These are phyloP conservation scores for Felis chaus DNA, from an alignment of 2,113 vertebrate genomes.

Conservation along the genomic window DNA sequence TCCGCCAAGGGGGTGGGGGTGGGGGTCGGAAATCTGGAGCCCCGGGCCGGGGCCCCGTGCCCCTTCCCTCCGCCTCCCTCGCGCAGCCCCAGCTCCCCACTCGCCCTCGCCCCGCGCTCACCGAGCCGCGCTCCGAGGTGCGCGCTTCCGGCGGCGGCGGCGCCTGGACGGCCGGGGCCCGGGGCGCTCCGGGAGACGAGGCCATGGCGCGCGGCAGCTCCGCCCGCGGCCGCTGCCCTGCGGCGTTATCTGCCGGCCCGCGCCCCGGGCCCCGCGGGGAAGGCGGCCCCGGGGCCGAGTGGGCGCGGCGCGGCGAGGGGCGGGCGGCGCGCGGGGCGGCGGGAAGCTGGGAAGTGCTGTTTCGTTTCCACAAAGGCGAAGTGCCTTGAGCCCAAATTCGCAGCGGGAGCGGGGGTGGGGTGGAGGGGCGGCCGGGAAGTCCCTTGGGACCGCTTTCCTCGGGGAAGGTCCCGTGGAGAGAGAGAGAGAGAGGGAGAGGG, in stretches of 20 bases:
- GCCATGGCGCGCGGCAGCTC: background rate
- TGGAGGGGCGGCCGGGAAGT: background rate
- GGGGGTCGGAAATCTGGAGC: background rate
- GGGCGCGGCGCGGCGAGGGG: background rate
- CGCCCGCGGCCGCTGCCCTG: background rate
- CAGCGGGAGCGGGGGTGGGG: background rate
- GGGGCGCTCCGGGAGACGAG: background rate
- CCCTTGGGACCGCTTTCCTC: background rate
- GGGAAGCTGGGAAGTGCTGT: background rate
- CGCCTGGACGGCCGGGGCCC: fast-evolving
- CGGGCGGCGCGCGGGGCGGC: background rate
- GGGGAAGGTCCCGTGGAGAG: background rate
- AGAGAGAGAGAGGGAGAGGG: fast-evolving
- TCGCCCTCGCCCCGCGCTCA: background rate
- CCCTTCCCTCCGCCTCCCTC: fast-evolving
- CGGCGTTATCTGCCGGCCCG: background rate
- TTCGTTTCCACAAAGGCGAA: background rate
- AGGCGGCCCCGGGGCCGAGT: background rate
- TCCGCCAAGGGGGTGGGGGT: background rate
- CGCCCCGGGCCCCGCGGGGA: background rate
- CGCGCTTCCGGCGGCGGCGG: background rate
- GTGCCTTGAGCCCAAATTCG: background rate
- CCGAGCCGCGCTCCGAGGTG: background rate
- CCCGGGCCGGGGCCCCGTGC: background rate
- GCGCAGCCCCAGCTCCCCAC: background rate